A percentile compares a stretch with the other conserved stretches of the same genome.
Evolutionary conservation across 2,113 vertebrate species (phyloP).

Genomic region (Ochotona princeps): DNA sequence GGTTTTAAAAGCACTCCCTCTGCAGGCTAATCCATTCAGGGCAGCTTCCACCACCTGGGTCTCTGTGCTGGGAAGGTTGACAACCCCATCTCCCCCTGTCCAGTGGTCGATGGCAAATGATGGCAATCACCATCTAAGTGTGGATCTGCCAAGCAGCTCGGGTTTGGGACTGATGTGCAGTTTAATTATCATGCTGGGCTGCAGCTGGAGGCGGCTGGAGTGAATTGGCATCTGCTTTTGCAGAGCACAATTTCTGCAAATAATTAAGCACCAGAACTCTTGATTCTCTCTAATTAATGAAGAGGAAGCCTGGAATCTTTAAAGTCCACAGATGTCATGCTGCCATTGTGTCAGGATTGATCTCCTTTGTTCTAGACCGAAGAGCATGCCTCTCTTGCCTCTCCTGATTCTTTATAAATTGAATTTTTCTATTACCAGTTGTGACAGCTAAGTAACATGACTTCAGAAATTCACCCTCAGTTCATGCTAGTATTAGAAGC

Average conservation of each 20-base stretch:
- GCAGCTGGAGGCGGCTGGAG: conserved; percentile 62
- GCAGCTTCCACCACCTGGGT: not conserved
- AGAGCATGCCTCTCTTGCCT: conserved; percentile 67
- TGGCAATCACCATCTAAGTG: not conserved
- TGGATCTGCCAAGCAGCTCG: conserved; percentile 9
- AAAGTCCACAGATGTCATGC: conserved; percentile 76
- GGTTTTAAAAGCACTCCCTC: not conserved
- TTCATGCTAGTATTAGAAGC: conserved; percentile 71
- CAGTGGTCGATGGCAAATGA: not conserved
- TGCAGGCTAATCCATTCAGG: not conserved
- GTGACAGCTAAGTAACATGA: conserved; percentile 79
- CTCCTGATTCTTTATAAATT: conserved; percentile 79
- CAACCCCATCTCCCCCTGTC: not conserved
- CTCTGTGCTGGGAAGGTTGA: not conserved
- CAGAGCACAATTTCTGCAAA: conserved; percentile 77
- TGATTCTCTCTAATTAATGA: conserved; percentile 81
- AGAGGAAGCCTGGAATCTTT: conserved; percentile 77
- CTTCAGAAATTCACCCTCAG: conserved; percentile 76
- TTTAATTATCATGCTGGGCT: conserved; percentile 71
- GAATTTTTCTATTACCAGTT: conserved; percentile 74
- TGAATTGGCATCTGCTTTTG: conserved; percentile 74
- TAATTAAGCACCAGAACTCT: conserved; percentile 80
- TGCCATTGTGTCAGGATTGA: conserved; percentile 75
- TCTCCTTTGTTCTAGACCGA: conserved; percentile 65
- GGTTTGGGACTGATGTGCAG: conserved; percentile 11